phyloP scores from a whole-genome alignment of 2,888 invertebrate species.

The Malachius bipustulatus region DNA sequence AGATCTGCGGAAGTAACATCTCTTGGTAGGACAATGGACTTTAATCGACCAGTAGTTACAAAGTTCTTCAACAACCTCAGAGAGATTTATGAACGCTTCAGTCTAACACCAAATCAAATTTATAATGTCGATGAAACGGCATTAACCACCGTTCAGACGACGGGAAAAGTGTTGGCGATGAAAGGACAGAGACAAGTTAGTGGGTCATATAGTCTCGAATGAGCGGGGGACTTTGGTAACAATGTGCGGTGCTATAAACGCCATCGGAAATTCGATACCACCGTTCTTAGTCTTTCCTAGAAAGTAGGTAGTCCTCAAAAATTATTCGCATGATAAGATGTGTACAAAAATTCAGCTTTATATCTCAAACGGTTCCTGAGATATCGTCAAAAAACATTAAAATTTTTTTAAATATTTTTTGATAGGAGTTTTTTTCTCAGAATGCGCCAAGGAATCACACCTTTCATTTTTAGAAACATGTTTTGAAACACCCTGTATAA shows the following conservation, averaged over 20 bases:
- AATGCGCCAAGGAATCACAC: too few species aligned
- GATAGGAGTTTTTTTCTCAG: too few species aligned
- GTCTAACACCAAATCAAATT: conserved; percentile 13
- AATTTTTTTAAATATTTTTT: too few species aligned
- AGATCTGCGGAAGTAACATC: conserved; percentile 4
- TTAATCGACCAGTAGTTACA: conserved; percentile 14
- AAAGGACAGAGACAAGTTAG: conserved; percentile 18
- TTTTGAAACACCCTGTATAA: too few species aligned
- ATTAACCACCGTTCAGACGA: conserved; percentile 16
- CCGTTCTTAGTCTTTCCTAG: conserved; percentile 8
- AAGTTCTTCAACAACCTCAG: conserved; percentile 14
- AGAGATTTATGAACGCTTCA: conserved; percentile 11
- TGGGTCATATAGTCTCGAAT: conserved; percentile 16
- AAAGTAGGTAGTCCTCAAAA: too few species aligned
- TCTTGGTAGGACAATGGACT: conserved; percentile 7
- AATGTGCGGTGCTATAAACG: conserved; percentile 8
- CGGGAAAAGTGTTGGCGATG: conserved; percentile 16
- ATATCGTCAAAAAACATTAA: too few species aligned
- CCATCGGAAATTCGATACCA: conserved; percentile 8
- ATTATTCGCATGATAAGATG: too few species aligned
- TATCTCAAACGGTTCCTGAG: too few species aligned
- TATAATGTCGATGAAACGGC: too few species aligned
- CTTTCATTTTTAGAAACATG: too few species aligned
- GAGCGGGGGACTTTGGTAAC: conserved; percentile 13
- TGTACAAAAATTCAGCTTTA: too few species aligned